phyloP scores from a whole-genome alignment of 2,113 vertebrate genomes.

The Drymodes brunneopygia region DNA sequence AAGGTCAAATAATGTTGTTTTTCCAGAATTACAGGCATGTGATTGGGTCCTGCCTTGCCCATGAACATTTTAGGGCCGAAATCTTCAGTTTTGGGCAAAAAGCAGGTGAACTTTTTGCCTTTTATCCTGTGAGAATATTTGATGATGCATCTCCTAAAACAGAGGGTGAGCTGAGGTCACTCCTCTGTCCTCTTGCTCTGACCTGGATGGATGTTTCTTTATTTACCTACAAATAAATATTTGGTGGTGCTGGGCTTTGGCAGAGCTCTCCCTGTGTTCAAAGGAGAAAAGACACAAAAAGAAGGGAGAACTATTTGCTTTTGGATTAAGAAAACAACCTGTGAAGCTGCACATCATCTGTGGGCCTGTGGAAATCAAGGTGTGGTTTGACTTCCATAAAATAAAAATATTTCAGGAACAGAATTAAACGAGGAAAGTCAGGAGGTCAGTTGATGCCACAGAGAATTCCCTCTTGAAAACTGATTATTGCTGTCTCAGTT shows the following conservation, averaged over 20 bases:
- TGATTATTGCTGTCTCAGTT: accelerated
- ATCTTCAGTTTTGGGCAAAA: background rate
- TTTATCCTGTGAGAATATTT: background rate
- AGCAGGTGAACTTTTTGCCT: background rate
- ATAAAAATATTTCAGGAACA: background rate
- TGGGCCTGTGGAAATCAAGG: background rate
- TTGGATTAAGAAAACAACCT: background rate
- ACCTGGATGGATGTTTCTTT: background rate
- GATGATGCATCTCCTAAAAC: background rate
- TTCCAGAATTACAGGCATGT: background rate
- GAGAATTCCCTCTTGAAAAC: background rate
- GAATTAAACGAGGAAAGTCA: background rate
- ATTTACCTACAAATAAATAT: background rate
- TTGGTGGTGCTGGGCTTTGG: background rate
- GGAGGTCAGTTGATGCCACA: background rate
- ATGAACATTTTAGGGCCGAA: background rate
- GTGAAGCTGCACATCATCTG: background rate
- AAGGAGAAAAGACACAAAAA: background rate
- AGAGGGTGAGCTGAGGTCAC: background rate
- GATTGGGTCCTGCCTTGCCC: background rate
- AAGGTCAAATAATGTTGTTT: background rate
- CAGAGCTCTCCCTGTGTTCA: background rate
- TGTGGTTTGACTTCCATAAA: background rate
- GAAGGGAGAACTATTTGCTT: background rate
- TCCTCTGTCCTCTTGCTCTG: background rate